Evolutionary conservation across 2,797 vertebrate genomes (phyloP).

Genomic region (Paramormyrops hopkinsi): DNA sequence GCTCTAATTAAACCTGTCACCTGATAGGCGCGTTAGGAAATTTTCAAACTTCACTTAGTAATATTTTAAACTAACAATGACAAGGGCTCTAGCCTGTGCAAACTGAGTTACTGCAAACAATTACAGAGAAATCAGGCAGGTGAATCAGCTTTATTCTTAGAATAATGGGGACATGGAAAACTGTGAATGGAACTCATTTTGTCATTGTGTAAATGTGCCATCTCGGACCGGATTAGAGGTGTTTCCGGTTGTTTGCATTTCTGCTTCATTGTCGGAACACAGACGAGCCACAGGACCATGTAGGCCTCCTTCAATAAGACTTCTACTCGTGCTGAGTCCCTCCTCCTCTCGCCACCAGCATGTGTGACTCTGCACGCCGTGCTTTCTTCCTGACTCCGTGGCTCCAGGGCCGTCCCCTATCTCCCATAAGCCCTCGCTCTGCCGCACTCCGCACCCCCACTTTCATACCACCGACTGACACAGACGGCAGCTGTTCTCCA

Average conservation of each 20-base stretch:
- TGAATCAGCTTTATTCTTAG: neutral
- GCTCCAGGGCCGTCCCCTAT: neutral
- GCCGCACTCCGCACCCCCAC: neutral
- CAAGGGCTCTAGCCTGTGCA: neutral
- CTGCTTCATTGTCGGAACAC: neutral
- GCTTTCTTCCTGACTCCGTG: no score
- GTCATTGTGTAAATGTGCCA: neutral
- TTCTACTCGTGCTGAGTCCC: neutral
- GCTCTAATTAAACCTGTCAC: neutral
- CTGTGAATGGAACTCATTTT: neutral
- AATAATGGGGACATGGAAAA: neutral
- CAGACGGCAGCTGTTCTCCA: neutral
- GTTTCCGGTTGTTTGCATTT: neutral
- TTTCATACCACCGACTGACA: neutral
- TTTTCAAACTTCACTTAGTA: neutral
- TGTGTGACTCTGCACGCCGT: no score
- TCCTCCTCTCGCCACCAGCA: neutral
- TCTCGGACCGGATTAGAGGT: neutral
- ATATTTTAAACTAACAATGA: slow-evolving; percentile 7
- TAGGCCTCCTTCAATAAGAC: neutral
- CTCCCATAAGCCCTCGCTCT: neutral
- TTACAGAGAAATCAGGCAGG: neutral
- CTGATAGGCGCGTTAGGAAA: neutral
- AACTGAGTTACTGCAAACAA: neutral
- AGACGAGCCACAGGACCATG: neutral